phyloP scores from a whole-genome alignment of 1,140 invertebrate species.

The Gryllus bimaculatus region DNA sequence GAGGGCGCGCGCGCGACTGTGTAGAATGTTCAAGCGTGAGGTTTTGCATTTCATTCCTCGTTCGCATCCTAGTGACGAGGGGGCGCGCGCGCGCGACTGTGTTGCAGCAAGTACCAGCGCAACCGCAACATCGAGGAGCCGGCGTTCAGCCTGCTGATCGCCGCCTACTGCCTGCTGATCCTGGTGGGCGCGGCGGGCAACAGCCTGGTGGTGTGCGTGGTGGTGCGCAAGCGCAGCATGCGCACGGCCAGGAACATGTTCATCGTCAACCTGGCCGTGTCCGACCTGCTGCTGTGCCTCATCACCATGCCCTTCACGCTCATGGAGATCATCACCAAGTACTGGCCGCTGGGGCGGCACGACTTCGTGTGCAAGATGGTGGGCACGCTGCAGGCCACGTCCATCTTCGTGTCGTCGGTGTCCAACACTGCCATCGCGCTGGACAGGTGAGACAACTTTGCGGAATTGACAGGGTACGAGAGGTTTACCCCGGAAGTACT shows the following conservation, averaged over 20 bases:
- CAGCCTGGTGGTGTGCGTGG: slow-evolving; percentile 66
- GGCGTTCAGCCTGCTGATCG: slow-evolving; percentile 52
- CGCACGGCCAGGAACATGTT: slow-evolving; percentile 78
- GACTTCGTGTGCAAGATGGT: slow-evolving; percentile 66
- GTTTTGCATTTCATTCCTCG: too few relatives aligned
- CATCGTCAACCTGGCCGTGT: slow-evolving; percentile 81
- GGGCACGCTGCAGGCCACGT: slow-evolving; percentile 70
- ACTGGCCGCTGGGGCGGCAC: slow-evolving; percentile 59
- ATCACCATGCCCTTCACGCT: slow-evolving; percentile 79
- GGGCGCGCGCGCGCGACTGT: not conserved
- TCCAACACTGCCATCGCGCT: slow-evolving; percentile 83
- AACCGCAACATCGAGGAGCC: slow-evolving; percentile 57
- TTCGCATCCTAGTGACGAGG: too few relatives aligned
- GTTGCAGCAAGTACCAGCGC: not conserved
- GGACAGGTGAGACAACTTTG: slow-evolving; percentile 39
- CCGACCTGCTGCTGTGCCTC: slow-evolving; percentile 71
- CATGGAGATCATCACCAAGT: slow-evolving; percentile 66
- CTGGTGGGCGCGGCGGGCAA: slow-evolving; percentile 69
- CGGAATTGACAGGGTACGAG: too few relatives aligned
- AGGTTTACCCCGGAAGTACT: too few relatives aligned
- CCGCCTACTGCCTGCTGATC: slow-evolving; percentile 63
- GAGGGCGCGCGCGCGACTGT: too few relatives aligned
- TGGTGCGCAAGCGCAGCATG: slow-evolving; percentile 70
- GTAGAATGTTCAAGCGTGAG: too few relatives aligned
- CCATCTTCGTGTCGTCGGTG: slow-evolving; percentile 81